phyloP scores from a whole-genome alignment of 2,888 invertebrate species.

The Megastigmus dorsalis region DNA sequence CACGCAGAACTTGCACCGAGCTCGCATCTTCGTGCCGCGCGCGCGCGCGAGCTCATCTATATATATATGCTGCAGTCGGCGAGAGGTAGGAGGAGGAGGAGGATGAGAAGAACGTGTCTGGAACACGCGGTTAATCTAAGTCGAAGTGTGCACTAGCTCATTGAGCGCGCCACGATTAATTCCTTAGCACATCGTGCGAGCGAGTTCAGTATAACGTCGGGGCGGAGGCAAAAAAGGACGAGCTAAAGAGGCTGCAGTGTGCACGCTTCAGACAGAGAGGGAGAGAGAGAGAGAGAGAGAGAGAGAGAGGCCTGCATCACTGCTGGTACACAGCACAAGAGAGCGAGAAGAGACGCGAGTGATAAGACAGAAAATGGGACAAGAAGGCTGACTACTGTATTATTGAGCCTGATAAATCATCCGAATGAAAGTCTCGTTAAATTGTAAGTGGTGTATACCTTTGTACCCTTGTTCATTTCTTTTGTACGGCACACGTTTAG shows the following conservation, averaged over 20 bases:
- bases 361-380: slow-evolving; percentile 24
- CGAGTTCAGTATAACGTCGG: background rate
- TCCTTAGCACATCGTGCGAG: background rate
- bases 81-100: no score
- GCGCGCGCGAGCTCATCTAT: no score
- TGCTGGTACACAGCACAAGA: no score
- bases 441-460: no score
- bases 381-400: background rate
- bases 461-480: no score
- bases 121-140: slow-evolving; percentile 45
- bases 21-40: no score
- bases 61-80: no score
- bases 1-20: no score
- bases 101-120: slow-evolving; percentile 43
- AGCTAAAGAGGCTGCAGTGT: background rate
- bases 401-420: slow-evolving; percentile 8
- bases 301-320: background rate
- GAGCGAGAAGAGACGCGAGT: background rate
- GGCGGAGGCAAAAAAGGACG: background rate
- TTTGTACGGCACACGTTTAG: no score
- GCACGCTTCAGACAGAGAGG: no score
- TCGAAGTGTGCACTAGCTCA: slow-evolving; percentile 10
- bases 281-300: background rate
- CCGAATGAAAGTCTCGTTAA: no score
- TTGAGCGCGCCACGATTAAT: slow-evolving; percentile 29